Conservation (phyloP, 2,113 vertebrate genomes). For the Boulengeromyrus knoepffleri region DNA sequence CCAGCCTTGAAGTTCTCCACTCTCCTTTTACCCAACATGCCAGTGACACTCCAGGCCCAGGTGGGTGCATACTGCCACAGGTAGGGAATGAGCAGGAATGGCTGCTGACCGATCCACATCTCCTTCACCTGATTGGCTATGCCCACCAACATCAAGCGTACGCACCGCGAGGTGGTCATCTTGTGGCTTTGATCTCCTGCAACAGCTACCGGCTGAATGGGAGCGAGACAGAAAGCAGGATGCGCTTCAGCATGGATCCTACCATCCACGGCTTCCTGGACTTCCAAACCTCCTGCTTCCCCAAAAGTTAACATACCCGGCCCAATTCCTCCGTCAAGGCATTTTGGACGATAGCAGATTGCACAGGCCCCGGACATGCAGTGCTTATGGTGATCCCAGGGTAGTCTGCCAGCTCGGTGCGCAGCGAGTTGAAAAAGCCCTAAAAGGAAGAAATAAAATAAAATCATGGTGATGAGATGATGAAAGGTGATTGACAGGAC, state of each 20-base stretch:
- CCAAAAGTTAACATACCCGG: slow-evolving; percentile 58
- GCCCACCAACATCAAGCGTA: slow-evolving; percentile 73
- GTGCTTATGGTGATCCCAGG: slow-evolving; percentile 77
- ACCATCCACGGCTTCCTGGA: too few relatives aligned
- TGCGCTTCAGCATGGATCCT: neutral
- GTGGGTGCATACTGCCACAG: slow-evolving; percentile 84
- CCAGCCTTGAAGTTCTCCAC: slow-evolving; percentile 83
- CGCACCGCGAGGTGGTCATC: slow-evolving; percentile 81
- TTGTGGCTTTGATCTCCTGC: slow-evolving; percentile 68
- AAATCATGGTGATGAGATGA: neutral
- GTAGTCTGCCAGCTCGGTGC: slow-evolving; percentile 68
- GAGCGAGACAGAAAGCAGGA: neutral
- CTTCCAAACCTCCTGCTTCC: neutral
- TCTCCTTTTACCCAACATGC: slow-evolving; percentile 63
- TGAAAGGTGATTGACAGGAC: neutral
- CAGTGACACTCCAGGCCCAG: slow-evolving; percentile 67
- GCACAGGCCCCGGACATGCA: slow-evolving; percentile 83
- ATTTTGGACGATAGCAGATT: slow-evolving; percentile 80
- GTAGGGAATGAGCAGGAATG: slow-evolving; percentile 71
- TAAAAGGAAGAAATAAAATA: slow-evolving; percentile 31
- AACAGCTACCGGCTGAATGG: slow-evolving; percentile 38
- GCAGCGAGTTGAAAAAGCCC: slow-evolving; percentile 86
- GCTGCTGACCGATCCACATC: slow-evolving; percentile 82
- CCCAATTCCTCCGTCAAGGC: slow-evolving; percentile 69
- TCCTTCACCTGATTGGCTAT: slow-evolving; percentile 76